phyloP scores from a whole-genome alignment of 1,140 invertebrate genomes.

The Panonychus citri region DNA sequence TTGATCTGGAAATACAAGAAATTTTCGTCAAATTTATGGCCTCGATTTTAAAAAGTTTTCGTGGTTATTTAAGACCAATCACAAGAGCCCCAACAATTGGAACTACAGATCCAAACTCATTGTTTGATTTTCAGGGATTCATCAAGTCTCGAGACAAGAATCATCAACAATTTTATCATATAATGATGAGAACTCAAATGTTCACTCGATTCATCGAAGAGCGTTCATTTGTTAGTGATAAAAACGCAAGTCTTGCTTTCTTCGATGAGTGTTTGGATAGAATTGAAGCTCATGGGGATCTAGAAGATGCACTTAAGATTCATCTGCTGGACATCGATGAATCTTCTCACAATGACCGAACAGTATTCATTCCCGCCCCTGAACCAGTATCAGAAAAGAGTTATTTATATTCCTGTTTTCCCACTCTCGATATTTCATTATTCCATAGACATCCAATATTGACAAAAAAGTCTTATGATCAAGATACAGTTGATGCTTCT shows the following conservation, averaged over 20 bases:
- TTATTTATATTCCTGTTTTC: conserved; percentile 26
- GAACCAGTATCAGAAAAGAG: conserved; percentile 31
- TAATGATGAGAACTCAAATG: conserved; percentile 82
- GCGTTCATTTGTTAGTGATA: conserved; percentile 88
- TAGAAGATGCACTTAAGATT: conserved; percentile 24
- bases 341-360: conserved; percentile 51
- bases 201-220: conserved; percentile 97
- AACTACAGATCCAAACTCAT: conserved; percentile 73
- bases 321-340: conserved; percentile 50
- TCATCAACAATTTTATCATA: conserved; percentile 68
- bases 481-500: background rate
- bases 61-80: conserved; percentile 69
- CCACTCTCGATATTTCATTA: conserved; percentile 29
- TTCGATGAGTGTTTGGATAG: conserved; percentile 91
- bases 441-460: conserved; percentile 22
- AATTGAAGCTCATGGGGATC: conserved; percentile 24
- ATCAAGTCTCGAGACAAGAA: conserved; percentile 40
- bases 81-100: conserved; percentile 75
- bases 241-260: conserved; percentile 73
- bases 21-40: conserved; percentile 92
- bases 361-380: conserved; percentile 86
- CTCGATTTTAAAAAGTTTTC: conserved; percentile 70
- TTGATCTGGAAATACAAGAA: conserved; percentile 87
- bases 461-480: background rate
- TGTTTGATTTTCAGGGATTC: conserved; percentile 71